Percentiles rank a stretch among this genome's conserved stretches.
These are phyloP conservation scores for Thunnus albacares DNA, from an alignment of 2,797 vertebrate species.

Conservation along the genomic window DNA sequence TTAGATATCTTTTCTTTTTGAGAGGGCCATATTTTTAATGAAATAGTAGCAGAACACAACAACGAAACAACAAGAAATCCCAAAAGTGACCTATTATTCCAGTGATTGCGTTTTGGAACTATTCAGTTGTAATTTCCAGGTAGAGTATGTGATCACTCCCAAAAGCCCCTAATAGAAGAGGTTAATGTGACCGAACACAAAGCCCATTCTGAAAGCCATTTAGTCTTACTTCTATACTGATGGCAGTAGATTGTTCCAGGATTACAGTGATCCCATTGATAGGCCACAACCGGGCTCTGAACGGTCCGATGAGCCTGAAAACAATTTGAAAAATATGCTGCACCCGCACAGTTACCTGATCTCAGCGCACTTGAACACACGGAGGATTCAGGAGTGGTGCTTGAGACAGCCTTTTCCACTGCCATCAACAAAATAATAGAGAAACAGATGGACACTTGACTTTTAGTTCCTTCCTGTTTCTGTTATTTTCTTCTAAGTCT, in stretches of 20 bases:
- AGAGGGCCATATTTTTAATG: background rate
- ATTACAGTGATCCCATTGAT: constrained; percentile 42
- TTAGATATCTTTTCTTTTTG: background rate
- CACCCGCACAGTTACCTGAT: constrained; percentile 22
- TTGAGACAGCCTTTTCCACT: background rate
- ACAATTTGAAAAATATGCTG: constrained; percentile 15
- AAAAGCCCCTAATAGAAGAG: background rate
- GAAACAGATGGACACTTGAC: background rate
- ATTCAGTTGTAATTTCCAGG: background rate
- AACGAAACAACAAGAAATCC: background rate
- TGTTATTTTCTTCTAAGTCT: too few relatives aligned
- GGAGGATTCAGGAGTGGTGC: background rate
- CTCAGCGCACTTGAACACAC: constrained; percentile 1
- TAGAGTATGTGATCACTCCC: background rate
- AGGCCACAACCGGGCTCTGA: constrained; percentile 11
- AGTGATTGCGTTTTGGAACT: background rate
- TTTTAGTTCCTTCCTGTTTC: background rate
- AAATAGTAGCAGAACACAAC: background rate
- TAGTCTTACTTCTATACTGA: background rate
- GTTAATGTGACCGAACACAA: background rate
- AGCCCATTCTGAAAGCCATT: constrained; percentile 24
- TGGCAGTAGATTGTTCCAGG: constrained; percentile 37
- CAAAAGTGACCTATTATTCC: background rate
- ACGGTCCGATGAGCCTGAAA: constrained; percentile 36
- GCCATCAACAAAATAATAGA: background rate